A percentile compares a stretch with the other conserved stretches of the same genome.
Conservation (phyloP, 2,797 vertebrate species). For the Mus minutoides region DNA sequence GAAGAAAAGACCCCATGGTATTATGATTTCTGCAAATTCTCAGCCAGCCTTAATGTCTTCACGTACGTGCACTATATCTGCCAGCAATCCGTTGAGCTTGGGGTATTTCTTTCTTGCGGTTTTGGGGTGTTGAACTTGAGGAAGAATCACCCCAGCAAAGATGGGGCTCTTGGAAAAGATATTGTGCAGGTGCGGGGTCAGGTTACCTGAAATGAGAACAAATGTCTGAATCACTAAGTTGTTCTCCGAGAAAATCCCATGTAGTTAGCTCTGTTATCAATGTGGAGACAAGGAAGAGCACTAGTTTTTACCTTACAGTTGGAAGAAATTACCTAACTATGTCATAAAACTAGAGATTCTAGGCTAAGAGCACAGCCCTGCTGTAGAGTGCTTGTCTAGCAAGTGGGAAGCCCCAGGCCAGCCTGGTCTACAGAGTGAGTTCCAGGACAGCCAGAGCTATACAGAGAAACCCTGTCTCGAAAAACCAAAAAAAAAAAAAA, state of each 20-base stretch:
- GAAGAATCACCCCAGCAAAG: slow-evolving; percentile 82
- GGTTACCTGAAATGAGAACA: slow-evolving; percentile 78
- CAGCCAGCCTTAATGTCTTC: slow-evolving; percentile 67
- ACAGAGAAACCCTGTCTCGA: too few species aligned
- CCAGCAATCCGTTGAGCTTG: slow-evolving; percentile 81
- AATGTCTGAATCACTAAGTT: not conserved
- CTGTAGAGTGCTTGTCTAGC: not conserved
- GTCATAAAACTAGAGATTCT: not conserved
- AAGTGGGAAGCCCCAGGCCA: not conserved
- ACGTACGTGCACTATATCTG: slow-evolving; percentile 86
- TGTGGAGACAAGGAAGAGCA: not conserved
- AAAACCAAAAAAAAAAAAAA: too few species aligned
- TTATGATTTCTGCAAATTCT: slow-evolving; percentile 46
- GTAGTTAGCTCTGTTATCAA: not conserved
- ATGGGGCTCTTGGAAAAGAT: slow-evolving; percentile 80
- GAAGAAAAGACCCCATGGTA: not conserved
- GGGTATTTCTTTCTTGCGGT: slow-evolving; percentile 82
- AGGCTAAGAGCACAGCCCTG: not conserved
- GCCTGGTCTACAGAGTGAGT: too few species aligned
- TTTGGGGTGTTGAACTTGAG: slow-evolving; percentile 82
- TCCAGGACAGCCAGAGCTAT: too few species aligned
- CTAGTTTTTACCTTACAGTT: slow-evolving; percentile 6
- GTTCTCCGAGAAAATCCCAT: not conserved
- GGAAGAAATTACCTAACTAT: slow-evolving; percentile 44
- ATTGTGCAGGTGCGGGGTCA: slow-evolving; percentile 80